These are phyloP conservation scores for Eptatretus atami DNA, from an alignment of 2,797 vertebrate genomes.

Conservation along the genomic window DNA sequence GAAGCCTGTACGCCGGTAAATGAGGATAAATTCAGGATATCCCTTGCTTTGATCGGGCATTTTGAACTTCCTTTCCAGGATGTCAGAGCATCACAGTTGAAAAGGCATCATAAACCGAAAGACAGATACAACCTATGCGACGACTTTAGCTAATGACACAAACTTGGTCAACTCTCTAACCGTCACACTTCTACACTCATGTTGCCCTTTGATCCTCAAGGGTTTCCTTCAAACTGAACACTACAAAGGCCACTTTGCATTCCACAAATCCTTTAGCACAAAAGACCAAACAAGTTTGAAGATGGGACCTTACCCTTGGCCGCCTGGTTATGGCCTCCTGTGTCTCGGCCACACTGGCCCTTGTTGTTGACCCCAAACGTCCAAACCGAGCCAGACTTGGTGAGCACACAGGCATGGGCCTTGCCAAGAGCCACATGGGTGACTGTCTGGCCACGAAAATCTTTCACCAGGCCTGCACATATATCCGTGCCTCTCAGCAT, in stretches of 20 bases:
- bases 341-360: slow-evolving; percentile 88
- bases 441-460: slow-evolving; percentile 82
- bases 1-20: too few species aligned
- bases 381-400: slow-evolving; percentile 87
- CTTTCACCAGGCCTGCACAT: slow-evolving; percentile 51
- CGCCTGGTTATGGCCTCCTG: slow-evolving; percentile 65
- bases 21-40: too few species aligned
- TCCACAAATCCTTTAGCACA: slow-evolving; percentile 8
- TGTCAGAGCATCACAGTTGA: too few species aligned
- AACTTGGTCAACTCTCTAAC: too few species aligned
- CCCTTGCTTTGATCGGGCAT: too few species aligned
- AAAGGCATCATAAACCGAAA: too few species aligned
- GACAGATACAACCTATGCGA: too few species aligned
- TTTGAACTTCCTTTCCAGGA: too few species aligned
- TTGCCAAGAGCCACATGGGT: slow-evolving; percentile 97
- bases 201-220: too few species aligned
- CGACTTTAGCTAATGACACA: too few species aligned
- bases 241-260: slow-evolving; percentile 33
- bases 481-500: too few species aligned
- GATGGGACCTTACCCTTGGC: slow-evolving; percentile 37
- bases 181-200: too few species aligned
- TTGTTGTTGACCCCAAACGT: slow-evolving; percentile 97
- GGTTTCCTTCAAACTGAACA: slow-evolving; percentile 55
- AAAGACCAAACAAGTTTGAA: not conserved
- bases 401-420: slow-evolving; percentile 81